phyloP scores from a whole-genome alignment of 2,888 invertebrate genomes.

The Phengaris arion region DNA sequence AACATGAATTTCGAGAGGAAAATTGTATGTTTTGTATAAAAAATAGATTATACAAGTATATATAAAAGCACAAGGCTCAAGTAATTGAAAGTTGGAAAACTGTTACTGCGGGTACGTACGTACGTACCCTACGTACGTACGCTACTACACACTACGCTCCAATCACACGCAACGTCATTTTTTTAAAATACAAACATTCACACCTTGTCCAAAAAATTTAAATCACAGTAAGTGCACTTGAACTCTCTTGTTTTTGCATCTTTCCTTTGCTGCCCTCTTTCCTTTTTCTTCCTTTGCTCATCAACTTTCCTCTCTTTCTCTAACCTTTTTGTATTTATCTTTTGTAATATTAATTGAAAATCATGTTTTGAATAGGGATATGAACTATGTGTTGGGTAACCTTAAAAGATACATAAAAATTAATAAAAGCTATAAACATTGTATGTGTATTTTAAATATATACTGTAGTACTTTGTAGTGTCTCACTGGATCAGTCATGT shows the following conservation, averaged over 20 bases:
- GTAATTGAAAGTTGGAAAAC: too few relatives aligned
- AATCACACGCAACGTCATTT: too few relatives aligned
- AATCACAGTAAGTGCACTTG: conserved; percentile 67
- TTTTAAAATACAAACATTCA: neutral
- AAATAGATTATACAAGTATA: too few relatives aligned
- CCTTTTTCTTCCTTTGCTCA: conserved; percentile 53
- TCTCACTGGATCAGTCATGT: too few relatives aligned
- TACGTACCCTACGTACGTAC: too few relatives aligned
- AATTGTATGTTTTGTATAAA: too few relatives aligned
- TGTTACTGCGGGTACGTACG: too few relatives aligned
- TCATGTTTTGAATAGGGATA: conserved; percentile 75
- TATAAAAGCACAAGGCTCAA: too few relatives aligned
- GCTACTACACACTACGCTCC: too few relatives aligned
- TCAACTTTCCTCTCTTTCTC: conserved; percentile 57
- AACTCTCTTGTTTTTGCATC: conserved; percentile 60
- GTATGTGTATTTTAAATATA: too few relatives aligned
- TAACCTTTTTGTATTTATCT: conserved; percentile 63
- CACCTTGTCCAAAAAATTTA: conserved; percentile 66
- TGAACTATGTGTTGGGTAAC: conserved; percentile 60
- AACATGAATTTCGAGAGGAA: too few relatives aligned
- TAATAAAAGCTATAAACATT: neutral
- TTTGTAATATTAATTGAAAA: conserved; percentile 67
- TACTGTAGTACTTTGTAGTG: too few relatives aligned
- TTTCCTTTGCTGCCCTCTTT: conserved; percentile 55
- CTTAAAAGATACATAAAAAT: conserved; percentile 44